These are phyloP conservation scores for Homarus americanus DNA, from an alignment of 1,140 invertebrate genomes.

Conservation along the genomic window DNA sequence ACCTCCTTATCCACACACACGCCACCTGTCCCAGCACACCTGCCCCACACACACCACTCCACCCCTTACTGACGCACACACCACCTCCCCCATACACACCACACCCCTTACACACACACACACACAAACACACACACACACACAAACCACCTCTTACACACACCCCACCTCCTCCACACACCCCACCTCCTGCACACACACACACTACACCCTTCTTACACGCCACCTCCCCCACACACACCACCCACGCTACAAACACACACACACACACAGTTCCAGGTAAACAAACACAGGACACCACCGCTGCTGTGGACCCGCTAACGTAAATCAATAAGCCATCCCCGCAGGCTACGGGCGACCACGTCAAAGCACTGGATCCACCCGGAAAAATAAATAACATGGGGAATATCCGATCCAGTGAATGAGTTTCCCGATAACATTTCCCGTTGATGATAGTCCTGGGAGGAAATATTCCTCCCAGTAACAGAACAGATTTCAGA, in stretches of 20 bases:
- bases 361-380: neutral
- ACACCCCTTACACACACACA: neutral
- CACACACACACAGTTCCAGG: slow-evolving; percentile 15
- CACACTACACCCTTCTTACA: neutral
- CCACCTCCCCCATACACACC: too few relatives aligned
- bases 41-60: too few relatives aligned
- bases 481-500: neutral
- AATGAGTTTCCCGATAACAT: neutral
- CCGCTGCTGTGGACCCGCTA: neutral
- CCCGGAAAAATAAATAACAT: neutral
- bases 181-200: neutral
- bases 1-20: too few relatives aligned
- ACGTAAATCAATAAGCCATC: neutral
- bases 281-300: neutral
- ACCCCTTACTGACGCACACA: too few relatives aligned
- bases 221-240: too few relatives aligned
- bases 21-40: too few relatives aligned
- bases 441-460: neutral
- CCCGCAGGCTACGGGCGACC: neutral
- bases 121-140: neutral
- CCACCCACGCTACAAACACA: neutral
- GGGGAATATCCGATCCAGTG: neutral
- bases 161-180: neutral
- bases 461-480: neutral
- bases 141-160: neutral